These are phyloP conservation scores for Peromyscus polionotus DNA, from an alignment of 2,113 vertebrate species.

Conservation along the genomic window DNA sequence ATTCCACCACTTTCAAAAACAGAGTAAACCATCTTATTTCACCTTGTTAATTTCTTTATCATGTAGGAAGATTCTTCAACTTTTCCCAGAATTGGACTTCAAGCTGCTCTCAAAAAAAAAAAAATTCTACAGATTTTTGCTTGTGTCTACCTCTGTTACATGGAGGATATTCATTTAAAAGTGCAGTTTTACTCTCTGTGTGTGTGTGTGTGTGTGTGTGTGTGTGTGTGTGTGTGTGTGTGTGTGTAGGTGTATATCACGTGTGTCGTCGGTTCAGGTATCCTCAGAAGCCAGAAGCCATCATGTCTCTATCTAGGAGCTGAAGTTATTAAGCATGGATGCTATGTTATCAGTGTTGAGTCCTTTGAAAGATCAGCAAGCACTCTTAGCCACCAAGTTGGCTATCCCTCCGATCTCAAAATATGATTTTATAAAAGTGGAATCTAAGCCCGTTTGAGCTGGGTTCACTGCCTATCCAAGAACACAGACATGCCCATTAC, in stretches of 20 bases:
- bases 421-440: neutral
- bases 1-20: conserved; percentile 41
- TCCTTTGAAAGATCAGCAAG: neutral
- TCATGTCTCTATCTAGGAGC: neutral
- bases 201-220: neutral
- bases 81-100: neutral
- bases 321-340: neutral
- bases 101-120: conserved; percentile 6
- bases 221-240: neutral
- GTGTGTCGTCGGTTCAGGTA: neutral
- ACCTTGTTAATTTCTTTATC: conserved; percentile 4
- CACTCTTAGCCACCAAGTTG: neutral
- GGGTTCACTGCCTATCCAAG: neutral
- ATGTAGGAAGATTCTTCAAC: neutral
- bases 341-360: neutral
- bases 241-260: neutral
- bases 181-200: neutral
- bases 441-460: neutral
- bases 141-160: neutral
- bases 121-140: neutral
- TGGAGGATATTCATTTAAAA: conserved; percentile 13
- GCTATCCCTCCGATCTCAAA: neutral
- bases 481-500: neutral
- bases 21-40: neutral
- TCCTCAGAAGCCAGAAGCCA: neutral